These are phyloP conservation scores for Amiota minor DNA, from an alignment of 2,888 invertebrate species.

Conservation along the genomic window DNA sequence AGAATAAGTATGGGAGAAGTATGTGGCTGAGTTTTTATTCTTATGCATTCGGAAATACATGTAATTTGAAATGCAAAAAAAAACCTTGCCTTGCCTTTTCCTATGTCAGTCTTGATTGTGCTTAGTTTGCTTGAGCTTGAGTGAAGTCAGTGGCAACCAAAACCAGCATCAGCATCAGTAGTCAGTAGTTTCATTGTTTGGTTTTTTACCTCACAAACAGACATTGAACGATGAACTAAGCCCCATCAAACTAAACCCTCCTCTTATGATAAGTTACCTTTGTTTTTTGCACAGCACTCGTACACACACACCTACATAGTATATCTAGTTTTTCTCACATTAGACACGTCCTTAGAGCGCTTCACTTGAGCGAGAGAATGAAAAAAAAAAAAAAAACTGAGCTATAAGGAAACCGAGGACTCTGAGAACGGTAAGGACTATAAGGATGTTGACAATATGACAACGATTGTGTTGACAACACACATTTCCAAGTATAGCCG, in stretches of 20 bases:
- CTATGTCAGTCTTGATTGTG: too few species aligned
- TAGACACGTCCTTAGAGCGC: not conserved
- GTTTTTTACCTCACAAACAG: too few species aligned
- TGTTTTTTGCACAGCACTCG: not conserved
- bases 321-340: not conserved
- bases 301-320: not conserved
- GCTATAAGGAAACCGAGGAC: not conserved
- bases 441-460: not conserved
- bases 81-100: too few species aligned
- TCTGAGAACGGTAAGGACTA: not conserved
- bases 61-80: constrained; percentile 62
- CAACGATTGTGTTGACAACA: too few species aligned
- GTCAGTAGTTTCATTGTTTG: too few species aligned
- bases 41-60: constrained; percentile 52
- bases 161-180: too few species aligned
- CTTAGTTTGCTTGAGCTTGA: too few species aligned
- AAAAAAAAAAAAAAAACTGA: not conserved
- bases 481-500: too few species aligned
- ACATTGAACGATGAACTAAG: too few species aligned
- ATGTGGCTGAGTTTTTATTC: not conserved
- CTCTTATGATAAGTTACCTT: constrained; percentile 1
- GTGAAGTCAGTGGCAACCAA: constrained; percentile 47
- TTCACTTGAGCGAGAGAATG: not conserved
- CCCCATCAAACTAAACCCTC: constrained; percentile 17
- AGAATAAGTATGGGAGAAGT: not conserved